Conservation (phyloP, 2,888 invertebrate species). For the Hemithea aestivaria region DNA sequence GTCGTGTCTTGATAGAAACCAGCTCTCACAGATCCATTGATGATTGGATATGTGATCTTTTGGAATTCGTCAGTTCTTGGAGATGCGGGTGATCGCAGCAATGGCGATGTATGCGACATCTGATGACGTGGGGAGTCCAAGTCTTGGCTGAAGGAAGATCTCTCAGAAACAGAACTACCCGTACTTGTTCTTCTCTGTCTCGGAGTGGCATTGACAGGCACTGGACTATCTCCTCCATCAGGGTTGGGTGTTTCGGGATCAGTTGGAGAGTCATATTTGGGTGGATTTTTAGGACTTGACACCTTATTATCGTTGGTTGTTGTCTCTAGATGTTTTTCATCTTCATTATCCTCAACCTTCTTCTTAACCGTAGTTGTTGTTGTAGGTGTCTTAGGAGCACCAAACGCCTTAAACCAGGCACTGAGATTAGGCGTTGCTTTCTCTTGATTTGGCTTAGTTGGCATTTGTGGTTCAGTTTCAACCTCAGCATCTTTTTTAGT, state of each 20-base stretch:
- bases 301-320: slow-evolving; percentile 43
- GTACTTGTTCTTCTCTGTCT: slow-evolving; percentile 86
- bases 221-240: slow-evolving; percentile 67
- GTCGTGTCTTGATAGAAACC: slow-evolving; percentile 94
- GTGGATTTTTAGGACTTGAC: slow-evolving; percentile 50
- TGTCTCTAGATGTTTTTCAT: slow-evolving; percentile 61
- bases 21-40: slow-evolving; percentile 91
- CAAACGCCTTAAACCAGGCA: slow-evolving; percentile 96
- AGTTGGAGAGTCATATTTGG: slow-evolving; percentile 63
- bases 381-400: slow-evolving; percentile 85
- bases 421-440: slow-evolving; percentile 91
- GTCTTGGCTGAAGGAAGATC: slow-evolving; percentile 88
- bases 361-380: slow-evolving; percentile 75
- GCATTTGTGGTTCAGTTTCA: slow-evolving; percentile 58
- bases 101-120: slow-evolving; percentile 85
- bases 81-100: slow-evolving; percentile 87
- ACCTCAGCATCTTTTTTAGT: slow-evolving; percentile 63
- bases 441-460: slow-evolving; percentile 73
- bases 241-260: slow-evolving; percentile 60
- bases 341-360: slow-evolving; percentile 78
- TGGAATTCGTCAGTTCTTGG: slow-evolving; percentile 85
- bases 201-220: slow-evolving; percentile 52
- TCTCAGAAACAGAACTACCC: slow-evolving; percentile 88
- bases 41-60: slow-evolving; percentile 83
- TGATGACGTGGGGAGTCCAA: slow-evolving; percentile 87